These are phyloP conservation scores for Cavia porcellus DNA, from an alignment of 2,113 vertebrate genomes.

Conservation along the genomic window DNA sequence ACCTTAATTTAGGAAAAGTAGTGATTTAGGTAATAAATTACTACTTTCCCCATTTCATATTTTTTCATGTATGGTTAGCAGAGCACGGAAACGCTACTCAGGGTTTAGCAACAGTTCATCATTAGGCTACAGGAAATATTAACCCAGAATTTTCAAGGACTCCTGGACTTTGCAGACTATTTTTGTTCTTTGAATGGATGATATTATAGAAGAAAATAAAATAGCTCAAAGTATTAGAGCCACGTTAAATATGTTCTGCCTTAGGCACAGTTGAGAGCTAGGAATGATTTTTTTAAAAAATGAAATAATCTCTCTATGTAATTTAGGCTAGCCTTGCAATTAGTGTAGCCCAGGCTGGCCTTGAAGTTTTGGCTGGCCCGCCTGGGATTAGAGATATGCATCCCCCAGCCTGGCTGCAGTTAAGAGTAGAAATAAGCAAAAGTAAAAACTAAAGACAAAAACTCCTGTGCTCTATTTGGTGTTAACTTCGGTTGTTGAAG, in stretches of 20 bases:
- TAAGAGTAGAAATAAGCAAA: not conserved
- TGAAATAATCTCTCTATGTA: not conserved
- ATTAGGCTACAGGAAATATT: not conserved
- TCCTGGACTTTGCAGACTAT: not conserved
- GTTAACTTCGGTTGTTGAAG: not conserved
- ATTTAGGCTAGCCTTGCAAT: not conserved
- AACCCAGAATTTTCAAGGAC: not conserved
- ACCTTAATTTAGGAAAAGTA: not conserved
- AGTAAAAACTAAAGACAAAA: not conserved
- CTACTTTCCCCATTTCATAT: not conserved
- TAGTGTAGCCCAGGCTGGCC: not conserved
- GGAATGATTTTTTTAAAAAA: not conserved
- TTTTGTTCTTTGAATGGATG: not conserved
- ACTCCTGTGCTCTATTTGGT: not conserved
- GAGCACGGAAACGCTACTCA: not conserved
- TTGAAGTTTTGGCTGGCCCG: not conserved
- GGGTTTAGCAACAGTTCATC: not conserved
- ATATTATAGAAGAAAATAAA: constrained; percentile 9
- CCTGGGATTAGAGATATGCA: not conserved
- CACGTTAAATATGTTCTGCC: not conserved
- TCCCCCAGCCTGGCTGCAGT: not conserved
- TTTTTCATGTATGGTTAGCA: not conserved
- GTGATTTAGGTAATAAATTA: not conserved
- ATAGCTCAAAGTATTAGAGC: not conserved
- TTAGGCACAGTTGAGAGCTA: not conserved